These are phyloP conservation scores for Harpalus rubripes DNA, from an alignment of 2,888 invertebrate species.

Conservation along the genomic window DNA sequence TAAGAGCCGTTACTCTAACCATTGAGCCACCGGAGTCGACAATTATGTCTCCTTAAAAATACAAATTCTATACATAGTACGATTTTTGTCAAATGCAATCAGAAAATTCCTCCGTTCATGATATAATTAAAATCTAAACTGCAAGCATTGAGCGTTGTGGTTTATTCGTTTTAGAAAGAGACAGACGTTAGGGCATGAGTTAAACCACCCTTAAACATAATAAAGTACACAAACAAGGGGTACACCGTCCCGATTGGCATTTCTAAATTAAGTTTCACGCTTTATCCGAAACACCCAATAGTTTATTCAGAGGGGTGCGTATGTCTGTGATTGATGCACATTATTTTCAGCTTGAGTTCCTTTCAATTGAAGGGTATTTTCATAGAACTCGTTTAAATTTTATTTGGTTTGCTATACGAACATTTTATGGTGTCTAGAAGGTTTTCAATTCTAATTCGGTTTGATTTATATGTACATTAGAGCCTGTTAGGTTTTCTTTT, in stretches of 20 bases:
- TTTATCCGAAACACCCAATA: constrained; percentile 29
- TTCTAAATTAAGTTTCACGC: constrained; percentile 46
- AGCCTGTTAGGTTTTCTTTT: too few species aligned
- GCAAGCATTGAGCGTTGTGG: not conserved
- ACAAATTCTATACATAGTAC: too few species aligned
- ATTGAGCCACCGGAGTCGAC: too few species aligned
- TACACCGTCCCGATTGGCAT: not conserved
- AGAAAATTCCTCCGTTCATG: not conserved
- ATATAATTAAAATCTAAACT: constrained; percentile 7
- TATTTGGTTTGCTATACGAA: not conserved
- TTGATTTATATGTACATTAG: not conserved
- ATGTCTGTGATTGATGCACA: constrained; percentile 27
- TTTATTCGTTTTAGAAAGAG: constrained; percentile 19
- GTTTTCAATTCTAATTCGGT: not conserved
- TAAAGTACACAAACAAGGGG: constrained; percentile 48
- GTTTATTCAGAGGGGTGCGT: not conserved
- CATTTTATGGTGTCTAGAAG: too few species aligned
- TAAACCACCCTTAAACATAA: constrained; percentile 48
- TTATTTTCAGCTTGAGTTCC: constrained; percentile 3
- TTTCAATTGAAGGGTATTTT: not conserved
- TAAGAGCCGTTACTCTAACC: too few species aligned
- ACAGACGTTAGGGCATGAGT: not conserved
- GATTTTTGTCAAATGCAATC: too few species aligned
- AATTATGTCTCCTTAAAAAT: too few species aligned
- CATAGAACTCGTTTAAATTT: not conserved